These are phyloP conservation scores for Antennarius maculatus DNA, from an alignment of 2,797 vertebrate genomes.

Conservation along the genomic window DNA sequence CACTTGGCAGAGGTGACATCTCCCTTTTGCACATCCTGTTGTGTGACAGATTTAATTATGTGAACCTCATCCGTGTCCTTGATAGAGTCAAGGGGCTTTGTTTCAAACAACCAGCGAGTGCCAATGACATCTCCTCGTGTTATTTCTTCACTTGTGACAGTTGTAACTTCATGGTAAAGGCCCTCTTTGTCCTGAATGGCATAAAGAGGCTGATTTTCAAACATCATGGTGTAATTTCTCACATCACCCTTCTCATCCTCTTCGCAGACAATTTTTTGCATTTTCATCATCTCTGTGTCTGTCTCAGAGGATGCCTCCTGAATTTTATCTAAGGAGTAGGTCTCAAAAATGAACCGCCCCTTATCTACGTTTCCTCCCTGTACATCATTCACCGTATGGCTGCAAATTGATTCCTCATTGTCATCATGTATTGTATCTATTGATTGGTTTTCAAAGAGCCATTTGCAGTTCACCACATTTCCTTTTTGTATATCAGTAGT, in stretches of 20 bases:
- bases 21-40: constrained; percentile 91
- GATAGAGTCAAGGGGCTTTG: constrained; percentile 91
- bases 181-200: constrained; percentile 93
- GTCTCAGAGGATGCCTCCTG: constrained; percentile 80
- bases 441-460: constrained; percentile 92
- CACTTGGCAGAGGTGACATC: constrained; percentile 89
- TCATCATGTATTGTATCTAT: constrained; percentile 84
- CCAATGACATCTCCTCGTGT: constrained; percentile 89
- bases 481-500: constrained; percentile 89
- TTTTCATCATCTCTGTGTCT: constrained; percentile 63
- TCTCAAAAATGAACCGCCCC: constrained; percentile 92
- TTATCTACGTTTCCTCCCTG: constrained; percentile 90
- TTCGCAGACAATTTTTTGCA: constrained; percentile 76
- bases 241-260: constrained; percentile 88
- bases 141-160: constrained; percentile 92
- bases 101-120: constrained; percentile 95
- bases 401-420: constrained; percentile 67
- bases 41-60: constrained; percentile 90
- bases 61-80: constrained; percentile 89
- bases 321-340: constrained; percentile 88
- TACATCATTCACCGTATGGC: constrained; percentile 84
- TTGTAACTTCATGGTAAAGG: constrained; percentile 92
- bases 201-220: constrained; percentile 93
- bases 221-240: constrained; percentile 90
- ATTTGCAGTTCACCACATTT: constrained; percentile 88